Evolutionary conservation across 1,140 invertebrate species (phyloP), one percentile per base, ranked within the genome.

Genomic region (Bombus fervidus): DNA sequence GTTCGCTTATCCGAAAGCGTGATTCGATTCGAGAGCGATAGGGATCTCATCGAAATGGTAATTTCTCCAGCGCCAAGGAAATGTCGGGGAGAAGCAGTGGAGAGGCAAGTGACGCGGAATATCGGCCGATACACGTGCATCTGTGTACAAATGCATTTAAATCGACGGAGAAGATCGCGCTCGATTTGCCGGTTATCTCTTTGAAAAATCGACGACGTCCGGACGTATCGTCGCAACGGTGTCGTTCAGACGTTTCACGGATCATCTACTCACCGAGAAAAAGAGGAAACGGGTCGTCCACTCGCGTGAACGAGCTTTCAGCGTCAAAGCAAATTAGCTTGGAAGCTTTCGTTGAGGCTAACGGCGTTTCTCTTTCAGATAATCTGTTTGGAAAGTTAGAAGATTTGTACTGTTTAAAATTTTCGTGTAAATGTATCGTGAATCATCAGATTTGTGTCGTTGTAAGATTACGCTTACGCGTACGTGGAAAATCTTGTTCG

Each of bases 261-360:
- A 79, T 79, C 62, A 43, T n/a, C 22, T 37, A 18, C 6, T 66
- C 59, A 1, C 74, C 4, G 53, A 22, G 74, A 57, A 28, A 76
- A 57, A 37, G 76, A 62, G n/a, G 13, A 25, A 15, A 22, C 2
- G 39, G 25, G 18, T 10, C 22, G 22, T 18, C 0, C 31, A 28
- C n/a, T 43, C 31, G 25, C 39, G 47, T 25, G 79, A 47, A 10
- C 15, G 68, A 15, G 28, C 28, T 81, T 71, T 13, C 31, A 71
- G 31, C 57, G 37, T 81, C 68, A 73, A 72, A 39, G 68, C 28
- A 59, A 73, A 81, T 72, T 81, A 73, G 68, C 68, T 5, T 2
- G 3, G 12, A n/a, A 62, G 10, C 12, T n/a, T n/a, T 64, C 37
- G 10, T 43, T 39, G 25, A 8, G 39, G 39, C 8, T 25, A 25